Percentiles rank a stretch among this genome's conserved stretches.
Conservation (phyloP, 2,113 vertebrate genomes). For the Illadopsis cleaveri region DNA sequence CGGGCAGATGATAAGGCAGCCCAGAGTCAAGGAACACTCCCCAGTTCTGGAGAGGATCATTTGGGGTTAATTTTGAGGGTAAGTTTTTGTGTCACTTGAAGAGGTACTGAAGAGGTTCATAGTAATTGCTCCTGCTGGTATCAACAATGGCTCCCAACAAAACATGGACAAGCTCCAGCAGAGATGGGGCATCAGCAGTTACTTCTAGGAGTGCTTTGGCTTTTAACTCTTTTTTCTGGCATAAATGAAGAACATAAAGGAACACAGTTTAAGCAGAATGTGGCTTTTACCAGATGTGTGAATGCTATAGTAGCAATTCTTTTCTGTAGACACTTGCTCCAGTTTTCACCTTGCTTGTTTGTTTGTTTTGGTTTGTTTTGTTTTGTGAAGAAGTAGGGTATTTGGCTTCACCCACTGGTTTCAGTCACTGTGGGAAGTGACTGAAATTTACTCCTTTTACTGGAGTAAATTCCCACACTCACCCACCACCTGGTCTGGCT, state of each 20-base stretch:
- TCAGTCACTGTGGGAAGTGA: not conserved
- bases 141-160: constrained; percentile 23
- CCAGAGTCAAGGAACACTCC: not conserved
- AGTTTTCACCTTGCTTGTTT: not conserved
- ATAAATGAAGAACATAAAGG: not conserved
- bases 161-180: constrained; percentile 18
- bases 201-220: not conserved
- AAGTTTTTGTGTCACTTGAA: not conserved
- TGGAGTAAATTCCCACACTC: not conserved
- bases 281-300: not conserved
- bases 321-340: not conserved
- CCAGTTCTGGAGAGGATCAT: not conserved
- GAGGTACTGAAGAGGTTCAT: not conserved
- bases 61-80: constrained; percentile 45
- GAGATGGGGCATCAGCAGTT: constrained; percentile 7
- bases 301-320: not conserved
- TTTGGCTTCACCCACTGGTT: not conserved
- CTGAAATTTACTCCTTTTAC: not conserved
- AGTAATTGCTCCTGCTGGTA: not conserved
- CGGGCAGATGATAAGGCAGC: not conserved
- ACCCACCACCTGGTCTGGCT: not conserved
- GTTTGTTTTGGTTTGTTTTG: not conserved
- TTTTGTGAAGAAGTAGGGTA: too few species aligned
- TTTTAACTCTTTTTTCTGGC: not conserved
- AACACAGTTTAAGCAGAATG: not conserved